Percentiles rank a stretch among this genome's conserved stretches.
These are phyloP conservation scores for Clanis bilineata DNA, from an alignment of 2,888 invertebrate species.

Conservation along the genomic window DNA sequence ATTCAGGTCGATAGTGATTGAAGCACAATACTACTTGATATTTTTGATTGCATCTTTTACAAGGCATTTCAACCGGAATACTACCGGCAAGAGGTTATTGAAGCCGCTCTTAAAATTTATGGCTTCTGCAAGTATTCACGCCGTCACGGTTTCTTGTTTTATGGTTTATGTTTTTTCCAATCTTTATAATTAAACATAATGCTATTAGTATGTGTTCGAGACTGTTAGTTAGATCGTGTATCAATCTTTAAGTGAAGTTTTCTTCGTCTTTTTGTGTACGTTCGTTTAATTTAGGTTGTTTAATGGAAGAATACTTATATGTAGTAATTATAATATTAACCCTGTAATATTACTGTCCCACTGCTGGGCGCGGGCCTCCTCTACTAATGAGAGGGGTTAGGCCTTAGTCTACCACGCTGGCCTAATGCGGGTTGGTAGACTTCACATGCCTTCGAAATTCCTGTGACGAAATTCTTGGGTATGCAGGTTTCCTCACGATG, in stretches of 20 bases:
- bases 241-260: not conserved
- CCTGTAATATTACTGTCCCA: too few species aligned
- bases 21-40: not conserved
- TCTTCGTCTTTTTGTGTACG: not conserved
- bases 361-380: too few species aligned
- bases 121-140: not conserved
- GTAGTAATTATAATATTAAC: too few species aligned
- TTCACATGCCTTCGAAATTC: too few species aligned
- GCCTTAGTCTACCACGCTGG: too few species aligned
- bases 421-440: too few species aligned
- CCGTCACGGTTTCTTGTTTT: not conserved
- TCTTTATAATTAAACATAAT: conserved; percentile 1
- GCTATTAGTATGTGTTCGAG: not conserved
- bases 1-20: not conserved
- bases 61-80: not conserved
- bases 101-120: not conserved
- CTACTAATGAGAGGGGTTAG: too few species aligned
- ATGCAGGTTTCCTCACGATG: too few species aligned
- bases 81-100: not conserved
- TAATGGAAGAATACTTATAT: too few species aligned
- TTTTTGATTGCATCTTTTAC: conserved; percentile 11
- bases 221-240: not conserved
- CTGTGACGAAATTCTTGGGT: too few species aligned
- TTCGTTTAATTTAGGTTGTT: not conserved
- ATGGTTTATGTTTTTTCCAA: not conserved